Evolutionary conservation across 2,113 vertebrate species (phyloP).

Genomic region (Chionomys nivalis): DNA sequence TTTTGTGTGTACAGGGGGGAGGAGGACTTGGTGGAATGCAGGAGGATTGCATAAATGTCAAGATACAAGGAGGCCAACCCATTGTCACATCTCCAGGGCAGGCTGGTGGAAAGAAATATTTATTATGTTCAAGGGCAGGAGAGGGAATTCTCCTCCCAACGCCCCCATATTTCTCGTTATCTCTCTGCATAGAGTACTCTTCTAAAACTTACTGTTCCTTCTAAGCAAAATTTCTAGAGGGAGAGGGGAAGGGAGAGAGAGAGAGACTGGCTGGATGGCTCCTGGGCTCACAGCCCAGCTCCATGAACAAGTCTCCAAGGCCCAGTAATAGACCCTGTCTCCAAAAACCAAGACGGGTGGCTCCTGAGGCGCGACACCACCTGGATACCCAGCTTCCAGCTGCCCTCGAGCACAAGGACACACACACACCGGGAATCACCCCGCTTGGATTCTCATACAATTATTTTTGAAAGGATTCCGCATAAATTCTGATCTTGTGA

Average conservation of each 20-base stretch:
- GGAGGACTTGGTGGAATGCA: slow-evolving; percentile 82
- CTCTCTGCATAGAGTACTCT: background rate
- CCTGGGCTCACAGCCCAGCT: background rate
- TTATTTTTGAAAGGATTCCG: background rate
- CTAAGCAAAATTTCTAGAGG: background rate
- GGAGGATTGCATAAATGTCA: slow-evolving; percentile 82
- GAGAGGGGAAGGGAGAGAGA: background rate
- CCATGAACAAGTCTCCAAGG: background rate
- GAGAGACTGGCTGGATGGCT: background rate
- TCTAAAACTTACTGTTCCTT: slow-evolving; percentile 31
- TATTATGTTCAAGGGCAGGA: slow-evolving; percentile 64
- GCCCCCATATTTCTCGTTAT: background rate
- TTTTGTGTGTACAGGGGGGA: slow-evolving; percentile 78
- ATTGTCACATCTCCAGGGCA: slow-evolving; percentile 33
- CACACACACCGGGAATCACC: background rate
- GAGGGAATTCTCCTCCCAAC: background rate
- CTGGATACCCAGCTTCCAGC: background rate
- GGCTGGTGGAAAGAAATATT: slow-evolving; percentile 69
- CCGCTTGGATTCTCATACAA: background rate
- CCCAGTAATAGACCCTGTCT: background rate
- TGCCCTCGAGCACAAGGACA: background rate
- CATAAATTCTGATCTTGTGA: background rate
- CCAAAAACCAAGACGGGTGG: background rate
- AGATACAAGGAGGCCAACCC: slow-evolving; percentile 73
- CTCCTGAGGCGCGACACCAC: background rate